Base-by-base conservation (phyloP, 2,888 invertebrate genomes). In the Thereva nobilitata region DNA sequence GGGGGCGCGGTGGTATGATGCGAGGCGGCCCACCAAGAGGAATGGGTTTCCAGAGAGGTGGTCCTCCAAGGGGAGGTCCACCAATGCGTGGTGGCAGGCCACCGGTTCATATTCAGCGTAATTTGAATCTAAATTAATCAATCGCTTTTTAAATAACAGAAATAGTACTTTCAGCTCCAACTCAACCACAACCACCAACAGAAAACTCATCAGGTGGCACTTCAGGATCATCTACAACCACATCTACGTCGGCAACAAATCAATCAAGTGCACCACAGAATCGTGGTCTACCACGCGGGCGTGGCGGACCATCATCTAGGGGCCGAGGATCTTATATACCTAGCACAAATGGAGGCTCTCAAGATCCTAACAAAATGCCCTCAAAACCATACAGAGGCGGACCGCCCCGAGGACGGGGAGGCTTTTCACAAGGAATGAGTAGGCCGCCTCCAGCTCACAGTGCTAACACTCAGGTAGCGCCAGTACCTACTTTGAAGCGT, bases 401-500 rank as follows among this genome's bases (percentile, higher is more conserved):
- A 8, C 74, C 76, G 9, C 76, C 78, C 49, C 75, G 80, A n/a
- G 80, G 80, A 52, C 78, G 80, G 23, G 69, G 69, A 44, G 77
- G 77, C 37, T 79, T 78, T 71, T 73, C 75, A 57, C 79, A 79
- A 72, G 74, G 77, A 67, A 76, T 65, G 6, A 73, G 76, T 68
- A 76, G 80, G 70, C 77, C 79, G 68, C 79, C 79, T 67, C 74
- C 78, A 74, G 73, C 73, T 70, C 80, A 80, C 74, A 76, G 76
- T 70, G 76, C 77, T 67, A 80, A 80, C 73, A 76, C 80, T 67
- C 80, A 80, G 76, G 76, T 79, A 64, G 76, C 79, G 66, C 79
- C 76, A 67, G 79, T 79, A 72, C 79, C 76, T 70, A 76, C 80
- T 68, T 72, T 81, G 40, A 81, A 81, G 73, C 78, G 80, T 38